Percentiles rank a stretch among this genome's conserved stretches.
These are phyloP conservation scores for Micromys minutus DNA, from an alignment of 2,113 vertebrate species.

Conservation along the genomic window DNA sequence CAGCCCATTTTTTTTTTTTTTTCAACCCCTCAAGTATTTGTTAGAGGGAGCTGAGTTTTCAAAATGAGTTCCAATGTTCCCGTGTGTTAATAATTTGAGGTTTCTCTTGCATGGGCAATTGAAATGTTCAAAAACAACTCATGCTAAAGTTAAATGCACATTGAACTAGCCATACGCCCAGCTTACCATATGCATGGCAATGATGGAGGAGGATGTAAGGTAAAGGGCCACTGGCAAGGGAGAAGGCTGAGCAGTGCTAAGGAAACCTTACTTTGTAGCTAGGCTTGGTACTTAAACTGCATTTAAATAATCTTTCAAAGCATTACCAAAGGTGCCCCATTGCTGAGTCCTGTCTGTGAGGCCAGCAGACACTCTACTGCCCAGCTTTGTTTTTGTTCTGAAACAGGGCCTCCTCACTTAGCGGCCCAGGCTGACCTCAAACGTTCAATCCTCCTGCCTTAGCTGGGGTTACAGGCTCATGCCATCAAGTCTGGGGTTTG, in stretches of 20 bases:
- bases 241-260: not conserved
- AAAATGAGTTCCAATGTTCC: not conserved
- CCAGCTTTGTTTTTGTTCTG: not conserved
- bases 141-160: not conserved
- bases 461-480: not conserved
- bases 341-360: not conserved
- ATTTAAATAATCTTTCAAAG: not conserved
- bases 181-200: not conserved
- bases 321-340: not conserved
- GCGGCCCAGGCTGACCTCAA: not conserved
- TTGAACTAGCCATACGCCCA: not conserved
- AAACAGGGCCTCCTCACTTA: not conserved
- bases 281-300: not conserved
- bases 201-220: not conserved
- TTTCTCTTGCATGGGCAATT: not conserved
- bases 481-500: not conserved
- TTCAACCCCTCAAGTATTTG: not conserved
- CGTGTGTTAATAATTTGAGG: not conserved
- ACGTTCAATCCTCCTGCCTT: not conserved
- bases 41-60: not conserved
- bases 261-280: not conserved
- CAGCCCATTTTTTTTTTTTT: not conserved
- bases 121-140: not conserved
- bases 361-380: not conserved
- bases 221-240: not conserved